A percentile compares a stretch with the other conserved stretches of the same genome.
Evolutionary conservation across 2,113 vertebrate species (phyloP).

Genomic region (Hydrolagus affinis): DNA sequence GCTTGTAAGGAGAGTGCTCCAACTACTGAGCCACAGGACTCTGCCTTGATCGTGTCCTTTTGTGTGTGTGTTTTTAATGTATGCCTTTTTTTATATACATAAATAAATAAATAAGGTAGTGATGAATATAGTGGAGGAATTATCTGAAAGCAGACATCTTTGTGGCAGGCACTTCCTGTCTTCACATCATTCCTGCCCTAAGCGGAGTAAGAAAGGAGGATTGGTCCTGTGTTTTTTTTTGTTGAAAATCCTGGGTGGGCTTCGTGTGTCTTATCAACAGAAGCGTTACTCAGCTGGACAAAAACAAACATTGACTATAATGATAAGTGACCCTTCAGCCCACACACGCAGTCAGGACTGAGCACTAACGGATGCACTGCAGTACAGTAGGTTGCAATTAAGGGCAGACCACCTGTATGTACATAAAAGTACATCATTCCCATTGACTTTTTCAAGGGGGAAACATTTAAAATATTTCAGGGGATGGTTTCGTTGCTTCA

Average conservation of each 20-base stretch:
- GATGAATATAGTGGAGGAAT: background rate
- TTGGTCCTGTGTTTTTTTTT: slow-evolving; percentile 21
- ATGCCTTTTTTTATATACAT: too few species aligned
- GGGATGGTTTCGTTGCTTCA: background rate
- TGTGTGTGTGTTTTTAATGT: background rate
- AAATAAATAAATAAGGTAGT: too few species aligned
- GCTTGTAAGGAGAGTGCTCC: too few species aligned
- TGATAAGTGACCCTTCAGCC: slow-evolving; percentile 8
- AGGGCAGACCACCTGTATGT: background rate
- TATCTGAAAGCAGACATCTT: slow-evolving; percentile 1
- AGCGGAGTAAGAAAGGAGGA: background rate
- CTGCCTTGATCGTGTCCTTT: background rate
- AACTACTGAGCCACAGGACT: too few species aligned
- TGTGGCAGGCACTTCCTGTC: slow-evolving; percentile 13
- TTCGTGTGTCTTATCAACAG: slow-evolving; percentile 30
- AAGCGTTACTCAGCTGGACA: slow-evolving; percentile 31
- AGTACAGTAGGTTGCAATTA: slow-evolving; percentile 27
- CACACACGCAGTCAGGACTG: slow-evolving; percentile 16
- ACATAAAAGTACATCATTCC: background rate
- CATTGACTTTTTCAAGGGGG: background rate
- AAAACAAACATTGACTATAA: slow-evolving; percentile 30
- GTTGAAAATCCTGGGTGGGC: slow-evolving; percentile 30
- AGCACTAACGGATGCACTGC: background rate
- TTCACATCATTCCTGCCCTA: background rate
- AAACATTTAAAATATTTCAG: slow-evolving; percentile 6